Base-by-base conservation (phyloP, 2,888 invertebrate species). In the Harpalus rufipes region DNA sequence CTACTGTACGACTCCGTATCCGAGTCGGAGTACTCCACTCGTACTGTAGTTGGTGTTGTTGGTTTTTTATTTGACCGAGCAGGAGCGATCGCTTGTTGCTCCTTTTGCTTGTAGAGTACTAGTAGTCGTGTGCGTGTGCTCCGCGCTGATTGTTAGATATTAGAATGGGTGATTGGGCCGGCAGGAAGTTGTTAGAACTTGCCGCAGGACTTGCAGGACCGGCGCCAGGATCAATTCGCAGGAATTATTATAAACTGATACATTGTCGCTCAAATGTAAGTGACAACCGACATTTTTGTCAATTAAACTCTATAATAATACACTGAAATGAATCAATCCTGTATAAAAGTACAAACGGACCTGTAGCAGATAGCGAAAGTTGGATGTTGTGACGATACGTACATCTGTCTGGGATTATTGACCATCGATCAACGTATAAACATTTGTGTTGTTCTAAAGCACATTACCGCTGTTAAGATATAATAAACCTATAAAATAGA, bases 151-250 rank as follows among this genome's bases (percentile, higher is more conserved):
- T 68, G 68, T 68, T 68, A 68, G 68, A 68, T 68, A 68, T 68
- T 68, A 68, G 68, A 68, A 68, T 68, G 39, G 68, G 39, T 39
- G 68, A 68, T 68, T 39, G 68, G 68, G n/a, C 56, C 58, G 79
- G 61, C 59, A 79, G 79, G 79, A 79, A 79, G 79, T 44, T 39
- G 79, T 58, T 59, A 58, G 59, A 79, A 78, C 51, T 78, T 39
- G 79, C 79, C 79, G 79, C 79, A 58, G 61, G 68, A 68, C 32
- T 1, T 0, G 68, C 68, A 68, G 68, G 68, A 68, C 68, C 68
- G 68, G 32, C 32, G 12, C 6, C 0, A 68, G 68, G 39, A 63
- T 18, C 21, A 25, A 25, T 63, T 25, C n/a, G 14, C 44, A 51
- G 44, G 44, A 51, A 12, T 51, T 51, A 10, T 51, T 51, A 51